phyloP scores from a whole-genome alignment of 2,113 vertebrate species.

The Gymnogyps californianus region DNA sequence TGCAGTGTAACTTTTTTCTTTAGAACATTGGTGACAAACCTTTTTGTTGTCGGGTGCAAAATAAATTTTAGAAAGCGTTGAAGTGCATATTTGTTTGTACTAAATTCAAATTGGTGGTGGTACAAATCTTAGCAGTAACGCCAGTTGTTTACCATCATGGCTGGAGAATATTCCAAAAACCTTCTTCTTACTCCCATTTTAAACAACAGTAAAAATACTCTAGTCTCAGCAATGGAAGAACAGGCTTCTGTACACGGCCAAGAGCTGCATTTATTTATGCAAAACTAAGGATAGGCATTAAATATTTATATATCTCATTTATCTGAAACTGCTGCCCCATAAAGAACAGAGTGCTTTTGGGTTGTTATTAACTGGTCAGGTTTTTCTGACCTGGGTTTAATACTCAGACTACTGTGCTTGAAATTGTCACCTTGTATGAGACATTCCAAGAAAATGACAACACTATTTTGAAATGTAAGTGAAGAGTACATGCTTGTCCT shows the following conservation, averaged over 20 bases:
- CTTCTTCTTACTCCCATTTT: neutral
- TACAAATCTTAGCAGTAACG: neutral
- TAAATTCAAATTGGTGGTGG: neutral
- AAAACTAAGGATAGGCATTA: neutral
- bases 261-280: neutral
- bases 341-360: neutral
- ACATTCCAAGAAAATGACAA: slow-evolving; percentile 16
- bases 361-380: neutral
- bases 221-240: neutral
- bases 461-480: neutral
- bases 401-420: neutral
- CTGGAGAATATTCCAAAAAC: neutral
- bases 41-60: neutral
- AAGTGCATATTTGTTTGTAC: neutral
- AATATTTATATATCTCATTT: neutral
- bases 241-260: neutral
- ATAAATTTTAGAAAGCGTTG: neutral
- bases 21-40: neutral
- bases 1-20: neutral
- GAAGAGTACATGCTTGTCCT: neutral
- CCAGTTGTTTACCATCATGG: neutral
- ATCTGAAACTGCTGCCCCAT: neutral
- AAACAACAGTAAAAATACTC: neutral
- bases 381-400: slow-evolving; percentile 25
- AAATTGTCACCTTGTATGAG: slow-evolving; percentile 1